Evolutionary conservation across 2,113 vertebrate genomes (phyloP).

Genomic region (Lates calcarifer): DNA sequence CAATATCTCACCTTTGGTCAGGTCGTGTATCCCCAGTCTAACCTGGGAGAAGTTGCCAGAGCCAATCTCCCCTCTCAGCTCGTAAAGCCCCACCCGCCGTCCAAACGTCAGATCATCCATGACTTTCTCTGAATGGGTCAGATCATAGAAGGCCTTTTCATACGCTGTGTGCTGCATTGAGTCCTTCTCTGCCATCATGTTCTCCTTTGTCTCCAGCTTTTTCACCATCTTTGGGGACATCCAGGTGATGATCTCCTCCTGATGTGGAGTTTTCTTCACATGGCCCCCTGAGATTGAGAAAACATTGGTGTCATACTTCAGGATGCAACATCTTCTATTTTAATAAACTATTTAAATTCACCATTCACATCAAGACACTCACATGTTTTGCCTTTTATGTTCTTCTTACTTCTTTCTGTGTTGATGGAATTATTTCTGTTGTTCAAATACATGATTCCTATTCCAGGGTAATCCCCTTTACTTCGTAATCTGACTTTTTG

Average conservation of each 20-base stretch:
- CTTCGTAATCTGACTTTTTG: background rate
- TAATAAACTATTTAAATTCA: too few relatives aligned
- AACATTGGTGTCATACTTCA: background rate
- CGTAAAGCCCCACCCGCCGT: slow-evolving; percentile 80
- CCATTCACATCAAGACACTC: too few relatives aligned
- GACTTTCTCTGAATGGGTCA: slow-evolving; percentile 76
- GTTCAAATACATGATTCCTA: slow-evolving; percentile 67
- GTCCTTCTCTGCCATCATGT: slow-evolving; percentile 17
- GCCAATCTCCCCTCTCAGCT: slow-evolving; percentile 83
- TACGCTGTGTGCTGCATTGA: slow-evolving; percentile 55
- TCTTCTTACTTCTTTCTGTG: slow-evolving; percentile 64
- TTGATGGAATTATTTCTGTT: slow-evolving; percentile 49
- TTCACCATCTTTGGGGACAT: slow-evolving; percentile 23
- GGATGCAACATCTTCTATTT: background rate
- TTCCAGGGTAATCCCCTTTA: background rate
- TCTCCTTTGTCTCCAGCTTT: slow-evolving; percentile 45
- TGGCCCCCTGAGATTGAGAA: slow-evolving; percentile 62
- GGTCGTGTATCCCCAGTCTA: slow-evolving; percentile 81
- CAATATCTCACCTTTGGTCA: slow-evolving; percentile 82
- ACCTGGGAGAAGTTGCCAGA: slow-evolving; percentile 85
- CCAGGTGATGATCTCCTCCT: slow-evolving; percentile 17
- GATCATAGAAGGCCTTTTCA: slow-evolving; percentile 75
- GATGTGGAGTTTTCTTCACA: slow-evolving; percentile 28
- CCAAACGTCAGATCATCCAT: slow-evolving; percentile 76
- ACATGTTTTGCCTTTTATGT: slow-evolving; percentile 69